phyloP scores from a whole-genome alignment of 2,888 invertebrate species.

The Drosophila glabriapex region DNA sequence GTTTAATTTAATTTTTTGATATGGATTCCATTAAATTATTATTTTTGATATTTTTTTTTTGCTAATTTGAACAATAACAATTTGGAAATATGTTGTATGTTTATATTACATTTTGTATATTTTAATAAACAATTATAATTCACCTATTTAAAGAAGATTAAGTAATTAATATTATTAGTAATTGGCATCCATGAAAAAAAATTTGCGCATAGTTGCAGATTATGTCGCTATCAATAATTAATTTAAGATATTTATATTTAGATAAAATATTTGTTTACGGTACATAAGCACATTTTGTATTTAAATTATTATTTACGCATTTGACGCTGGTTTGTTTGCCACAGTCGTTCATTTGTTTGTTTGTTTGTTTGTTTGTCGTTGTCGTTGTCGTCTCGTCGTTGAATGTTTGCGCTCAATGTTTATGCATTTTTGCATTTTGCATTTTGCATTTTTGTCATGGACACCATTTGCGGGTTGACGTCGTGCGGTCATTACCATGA shows the following conservation, averaged over 20 bases:
- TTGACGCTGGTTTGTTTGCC: constrained; percentile 36
- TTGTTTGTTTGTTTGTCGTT: constrained; percentile 38
- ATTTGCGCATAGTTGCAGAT: not conserved
- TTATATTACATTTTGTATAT: not conserved
- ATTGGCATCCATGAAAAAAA: no score
- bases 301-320: constrained; percentile 47
- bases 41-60: not conserved
- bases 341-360: constrained; percentile 33
- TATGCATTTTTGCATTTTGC: constrained; percentile 73
- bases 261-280: constrained; percentile 10
- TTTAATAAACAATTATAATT: no score
- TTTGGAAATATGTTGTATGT: no score
- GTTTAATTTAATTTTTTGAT: not conserved
- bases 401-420: constrained; percentile 65
- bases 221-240: not conserved
- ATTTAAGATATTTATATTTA: constrained; percentile 7
- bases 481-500: constrained; percentile 63
- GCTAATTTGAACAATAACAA: no score
- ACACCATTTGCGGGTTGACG: constrained; percentile 55
- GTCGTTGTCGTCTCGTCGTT: constrained; percentile 12
- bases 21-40: not conserved
- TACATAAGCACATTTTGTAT: constrained; percentile 43
- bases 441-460: constrained; percentile 71
- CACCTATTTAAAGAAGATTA: not conserved
- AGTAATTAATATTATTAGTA: no score